Conservation (phyloP, 2,888 invertebrate genomes). For the Chymomyza caudatula region DNA sequence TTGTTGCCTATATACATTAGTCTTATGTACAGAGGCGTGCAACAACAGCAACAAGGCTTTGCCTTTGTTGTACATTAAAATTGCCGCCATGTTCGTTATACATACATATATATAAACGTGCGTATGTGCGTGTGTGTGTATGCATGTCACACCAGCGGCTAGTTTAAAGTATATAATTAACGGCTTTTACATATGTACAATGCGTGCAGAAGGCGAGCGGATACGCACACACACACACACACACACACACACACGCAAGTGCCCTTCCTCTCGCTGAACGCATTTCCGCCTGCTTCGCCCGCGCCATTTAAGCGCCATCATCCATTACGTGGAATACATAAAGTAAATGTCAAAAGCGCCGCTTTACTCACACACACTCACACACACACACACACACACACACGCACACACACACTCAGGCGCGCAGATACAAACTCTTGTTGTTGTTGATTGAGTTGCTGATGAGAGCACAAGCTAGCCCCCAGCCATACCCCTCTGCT, state of each 20-base stretch:
- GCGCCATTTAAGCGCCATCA: conserved; percentile 4
- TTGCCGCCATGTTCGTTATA: conserved; percentile 49
- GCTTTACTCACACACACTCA: conserved; percentile 39
- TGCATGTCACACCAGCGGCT: not conserved
- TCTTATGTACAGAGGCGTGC: conserved; percentile 8
- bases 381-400: conserved; percentile 24
- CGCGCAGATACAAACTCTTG: not conserved
- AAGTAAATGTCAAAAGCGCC: conserved; percentile 71
- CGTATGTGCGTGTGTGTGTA: conserved; percentile 6
- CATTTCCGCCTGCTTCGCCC: not conserved
- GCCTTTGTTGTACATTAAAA: conserved; percentile 69
- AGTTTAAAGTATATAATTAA: conserved; percentile 65
- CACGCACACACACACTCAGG: not conserved
- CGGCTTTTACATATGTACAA: conserved; percentile 52
- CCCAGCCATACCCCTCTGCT: not conserved
- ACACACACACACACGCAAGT: not conserved
- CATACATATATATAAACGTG: not conserved
- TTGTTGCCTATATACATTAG: not conserved
- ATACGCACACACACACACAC: conserved; percentile 2
- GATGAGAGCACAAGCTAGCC: conserved; percentile 51
- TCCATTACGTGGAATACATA: conserved; percentile 66
- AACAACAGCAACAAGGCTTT: conserved; percentile 29
- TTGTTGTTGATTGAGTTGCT: conserved; percentile 60
- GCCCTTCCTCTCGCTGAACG: not conserved
- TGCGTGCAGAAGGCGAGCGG: conserved; percentile 17